Conservation (phyloP, 2,113 vertebrate genomes). For the Eptesicus fuscus region DNA sequence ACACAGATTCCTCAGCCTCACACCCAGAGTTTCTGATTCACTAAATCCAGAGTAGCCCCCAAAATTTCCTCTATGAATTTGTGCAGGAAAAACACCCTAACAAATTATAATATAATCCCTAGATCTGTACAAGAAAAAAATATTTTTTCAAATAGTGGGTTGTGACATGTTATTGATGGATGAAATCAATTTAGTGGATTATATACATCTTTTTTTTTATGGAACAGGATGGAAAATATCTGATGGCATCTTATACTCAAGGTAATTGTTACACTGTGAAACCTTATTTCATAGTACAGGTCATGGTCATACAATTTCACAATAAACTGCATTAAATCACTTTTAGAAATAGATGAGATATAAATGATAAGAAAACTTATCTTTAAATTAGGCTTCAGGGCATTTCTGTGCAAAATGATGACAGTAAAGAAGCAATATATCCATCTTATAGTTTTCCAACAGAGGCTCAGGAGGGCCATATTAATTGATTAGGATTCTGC, state of each 20-base stretch:
- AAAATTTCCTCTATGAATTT: neutral
- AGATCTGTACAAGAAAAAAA: neutral
- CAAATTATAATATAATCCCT: neutral
- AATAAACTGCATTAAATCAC: neutral
- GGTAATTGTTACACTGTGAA: neutral
- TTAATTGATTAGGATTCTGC: neutral
- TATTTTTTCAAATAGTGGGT: neutral
- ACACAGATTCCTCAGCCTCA: neutral
- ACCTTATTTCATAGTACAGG: neutral
- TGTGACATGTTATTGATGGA: neutral
- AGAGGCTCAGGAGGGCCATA: neutral
- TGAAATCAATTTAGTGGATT: neutral
- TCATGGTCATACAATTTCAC: neutral
- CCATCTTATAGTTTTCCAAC: neutral
- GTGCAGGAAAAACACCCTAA: neutral
- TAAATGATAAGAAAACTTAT: neutral
- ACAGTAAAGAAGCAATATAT: neutral
- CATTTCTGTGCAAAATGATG: neutral
- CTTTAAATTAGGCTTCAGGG: neutral
- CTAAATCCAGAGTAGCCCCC: neutral
- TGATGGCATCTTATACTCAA: neutral
- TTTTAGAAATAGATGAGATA: neutral
- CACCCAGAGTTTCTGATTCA: neutral
- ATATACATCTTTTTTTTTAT: neutral
- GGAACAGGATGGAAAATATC: neutral